Base-by-base conservation (phyloP, 1,140 invertebrate species). In the Megathymus violae region DNA sequence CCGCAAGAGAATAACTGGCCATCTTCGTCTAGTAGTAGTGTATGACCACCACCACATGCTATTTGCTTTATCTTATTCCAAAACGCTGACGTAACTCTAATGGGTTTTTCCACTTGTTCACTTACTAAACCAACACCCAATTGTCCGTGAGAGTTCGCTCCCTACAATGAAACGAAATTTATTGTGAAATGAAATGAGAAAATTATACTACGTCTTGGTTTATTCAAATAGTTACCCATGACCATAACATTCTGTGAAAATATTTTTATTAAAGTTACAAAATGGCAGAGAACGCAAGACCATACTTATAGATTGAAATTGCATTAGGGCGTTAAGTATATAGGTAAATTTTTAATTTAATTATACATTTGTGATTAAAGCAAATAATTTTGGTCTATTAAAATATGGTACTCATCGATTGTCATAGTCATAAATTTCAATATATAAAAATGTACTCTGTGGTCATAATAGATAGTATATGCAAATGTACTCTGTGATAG, bases 71-170 rank as follows among this genome's bases (percentile, higher is more conserved):
- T 93, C 34, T 91, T 76, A 40, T 85, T 76, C 78, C 70, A 89
- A 67, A 48, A 92, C 51, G 80, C 91, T 62, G 93, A 82, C 77
- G 93, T 85, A 41, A 94, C 85, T 76, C 93, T 91, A 64, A 91
- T 89, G 9, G 95, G 94, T 64, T 91, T 89, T 44, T 93, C 77
- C 56, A 94, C 92, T 89, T 95, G 93, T 80, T 97, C 96, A 62
- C 93, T 94, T 69, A 92, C 88, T 61, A 90, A 85, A 60, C 94
- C 95, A 76, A 95, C 91, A 56, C 95, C 95, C 22, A 97, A 91
- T 86, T 97, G 96, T 40, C 96, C 96, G 85, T 96, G 95, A 68
- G 95, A 96, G 88, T 97, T 97, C 56, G 96, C 95, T 76, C 96
- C 96, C 96, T 96, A 78, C 15, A 79, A 88, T 67, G 11, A 25